Evolutionary conservation across 2,888 invertebrate genomes (phyloP), one percentile per base, ranked within the genome.

Genomic region (Corbicula japonica): DNA sequence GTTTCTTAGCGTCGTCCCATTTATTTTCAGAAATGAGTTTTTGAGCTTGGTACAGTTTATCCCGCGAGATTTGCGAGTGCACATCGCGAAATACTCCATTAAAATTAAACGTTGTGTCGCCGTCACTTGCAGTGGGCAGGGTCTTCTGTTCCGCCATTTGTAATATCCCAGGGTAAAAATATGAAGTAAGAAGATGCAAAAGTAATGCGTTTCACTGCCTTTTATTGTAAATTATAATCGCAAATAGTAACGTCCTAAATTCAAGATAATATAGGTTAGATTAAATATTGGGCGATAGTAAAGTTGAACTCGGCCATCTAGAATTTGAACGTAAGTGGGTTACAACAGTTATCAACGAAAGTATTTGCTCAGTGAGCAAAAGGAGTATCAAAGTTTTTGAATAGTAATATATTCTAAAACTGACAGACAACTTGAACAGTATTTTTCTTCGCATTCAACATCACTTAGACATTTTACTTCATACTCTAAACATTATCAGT

Each of bases 71-170:
- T 21, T 81, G 69, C 8, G 75, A 68, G 70, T 85, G 85, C 10
- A 87, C 83, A 41, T 87, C 87, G 18, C 87, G 79, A 68, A 87
- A 87, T 6, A 87, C 78, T 0, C 87, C 85, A 60, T 84, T 83
- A 68, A 87, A 87, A 28, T 81, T 65, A 56, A 83, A 81, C 5
- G 73, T 66, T 23, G 70, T 76, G 56, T 78, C 73, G 6, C 84
- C 84, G 38, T 82, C 84, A 15, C 83, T 85, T 1, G 86, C 84
- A 1, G 86, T 86, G 18, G 80, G 78, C 28, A 86, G 58, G 52
- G 76, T 85, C 34, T 74, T 76, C 32, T 41, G 46, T 32, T 69
- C 69, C 23, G 69, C 46, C 69, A 69, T 69, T 1, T 32, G 30
- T 21, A 30, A n/a, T n/a, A n/a, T n/a, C n/a, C n/a, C n/a, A n/a